A percentile compares a stretch with the other conserved stretches of the same genome.
Evolutionary conservation across 2,888 invertebrate genomes (phyloP).

Genomic region (Mongoloraphidia duomilia): DNA sequence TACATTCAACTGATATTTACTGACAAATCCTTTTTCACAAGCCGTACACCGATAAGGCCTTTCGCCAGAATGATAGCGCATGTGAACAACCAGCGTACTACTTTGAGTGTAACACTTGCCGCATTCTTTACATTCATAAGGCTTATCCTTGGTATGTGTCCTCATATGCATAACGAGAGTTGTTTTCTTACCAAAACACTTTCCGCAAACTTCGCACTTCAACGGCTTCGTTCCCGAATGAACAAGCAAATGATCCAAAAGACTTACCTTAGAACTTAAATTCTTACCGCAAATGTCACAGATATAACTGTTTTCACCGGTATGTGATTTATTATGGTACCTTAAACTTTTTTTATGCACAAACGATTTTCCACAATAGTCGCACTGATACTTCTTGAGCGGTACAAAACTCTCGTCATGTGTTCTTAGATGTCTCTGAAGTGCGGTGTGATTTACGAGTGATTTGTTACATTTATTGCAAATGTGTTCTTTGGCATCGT

Average conservation of each 20-base stretch:
- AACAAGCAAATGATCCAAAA: conserved; percentile 4
- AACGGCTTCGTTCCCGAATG: conserved; percentile 10
- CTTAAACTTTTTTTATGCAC: conserved; percentile 1
- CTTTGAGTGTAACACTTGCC: conserved; percentile 20
- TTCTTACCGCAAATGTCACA: conserved; percentile 9
- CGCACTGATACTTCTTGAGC: conserved; percentile 25
- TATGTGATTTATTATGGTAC: not conserved
- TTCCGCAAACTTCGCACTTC: conserved; percentile 9
- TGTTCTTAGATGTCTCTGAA: too few relatives aligned
- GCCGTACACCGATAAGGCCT: conserved; percentile 35
- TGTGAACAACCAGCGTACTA: conserved; percentile 35
- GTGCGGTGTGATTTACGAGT: too few relatives aligned
- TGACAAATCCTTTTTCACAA: conserved; percentile 21
- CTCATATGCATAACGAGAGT: conserved; percentile 4
- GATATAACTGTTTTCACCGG: conserved; percentile 1
- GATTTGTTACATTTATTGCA: not conserved
- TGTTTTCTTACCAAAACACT: conserved; percentile 5
- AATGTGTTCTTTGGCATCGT: not conserved
- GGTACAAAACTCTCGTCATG: too few relatives aligned
- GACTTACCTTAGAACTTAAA: not conserved
- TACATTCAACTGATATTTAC: conserved; percentile 18
- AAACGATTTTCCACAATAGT: conserved; percentile 26
- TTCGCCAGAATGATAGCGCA: conserved; percentile 26
- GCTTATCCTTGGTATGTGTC: conserved; percentile 6
- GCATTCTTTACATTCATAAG: conserved; percentile 15